Percentiles rank a stretch among this genome's conserved stretches.
phyloP scores from a whole-genome alignment of 1,140 invertebrate species.

The Holotrichia oblita region DNA sequence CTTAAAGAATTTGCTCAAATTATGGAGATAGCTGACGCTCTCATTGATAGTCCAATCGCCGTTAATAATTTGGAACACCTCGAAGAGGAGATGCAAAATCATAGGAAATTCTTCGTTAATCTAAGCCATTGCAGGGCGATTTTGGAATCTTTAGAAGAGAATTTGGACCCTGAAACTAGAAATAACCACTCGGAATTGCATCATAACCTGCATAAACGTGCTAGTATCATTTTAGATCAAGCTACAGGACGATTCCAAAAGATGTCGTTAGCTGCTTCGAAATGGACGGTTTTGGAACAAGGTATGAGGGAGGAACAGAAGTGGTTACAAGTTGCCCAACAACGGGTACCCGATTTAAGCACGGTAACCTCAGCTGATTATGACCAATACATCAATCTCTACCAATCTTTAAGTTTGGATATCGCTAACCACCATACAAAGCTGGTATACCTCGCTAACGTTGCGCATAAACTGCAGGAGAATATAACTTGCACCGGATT shows the following conservation, averaged over 20 bases:
- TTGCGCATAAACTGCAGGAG: slow-evolving; percentile 78
- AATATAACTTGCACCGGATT: slow-evolving; percentile 76
- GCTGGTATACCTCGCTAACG: slow-evolving; percentile 74
- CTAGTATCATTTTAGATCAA: slow-evolving; percentile 78
- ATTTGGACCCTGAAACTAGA: slow-evolving; percentile 81
- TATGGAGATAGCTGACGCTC: slow-evolving; percentile 80
- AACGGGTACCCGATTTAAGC: slow-evolving; percentile 80
- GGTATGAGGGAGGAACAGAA: slow-evolving; percentile 82
- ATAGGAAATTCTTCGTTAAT: slow-evolving; percentile 88
- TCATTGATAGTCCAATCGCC: slow-evolving; percentile 78
- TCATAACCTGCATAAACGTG: slow-evolving; percentile 76
- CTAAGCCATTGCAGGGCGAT: slow-evolving; percentile 85
- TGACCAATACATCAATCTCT: slow-evolving; percentile 83
- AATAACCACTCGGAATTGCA: slow-evolving; percentile 78
- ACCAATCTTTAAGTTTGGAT: slow-evolving; percentile 80
- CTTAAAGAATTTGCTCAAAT: slow-evolving; percentile 86
- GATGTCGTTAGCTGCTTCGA: slow-evolving; percentile 82
- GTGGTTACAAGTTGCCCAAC: slow-evolving; percentile 83
- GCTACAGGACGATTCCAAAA: slow-evolving; percentile 81
- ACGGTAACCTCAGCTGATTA: slow-evolving; percentile 82
- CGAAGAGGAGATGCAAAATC: slow-evolving; percentile 88
- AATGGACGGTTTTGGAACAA: slow-evolving; percentile 83
- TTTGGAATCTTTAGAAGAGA: slow-evolving; percentile 83
- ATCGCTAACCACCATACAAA: slow-evolving; percentile 81
- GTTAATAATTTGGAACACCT: slow-evolving; percentile 79